phyloP scores from a whole-genome alignment of 1,140 invertebrate species.

The Mya arenaria region DNA sequence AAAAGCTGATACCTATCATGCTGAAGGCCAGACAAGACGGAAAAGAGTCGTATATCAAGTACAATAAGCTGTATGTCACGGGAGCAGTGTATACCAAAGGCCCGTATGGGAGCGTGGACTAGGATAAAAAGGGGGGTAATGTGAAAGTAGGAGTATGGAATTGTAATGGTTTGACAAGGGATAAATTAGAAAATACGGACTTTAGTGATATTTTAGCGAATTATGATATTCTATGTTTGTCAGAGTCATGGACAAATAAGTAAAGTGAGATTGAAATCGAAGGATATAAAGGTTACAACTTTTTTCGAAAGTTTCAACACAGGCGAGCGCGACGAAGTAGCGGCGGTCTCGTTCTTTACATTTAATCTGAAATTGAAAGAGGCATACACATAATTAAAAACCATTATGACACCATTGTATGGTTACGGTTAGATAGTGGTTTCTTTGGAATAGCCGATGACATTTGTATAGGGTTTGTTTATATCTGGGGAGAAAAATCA shows the following conservation, averaged over 20 bases:
- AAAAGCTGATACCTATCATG: neutral
- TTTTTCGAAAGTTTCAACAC: neutral
- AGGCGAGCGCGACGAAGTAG: neutral
- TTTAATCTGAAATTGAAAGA: neutral
- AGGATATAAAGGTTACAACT: neutral
- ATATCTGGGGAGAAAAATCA: neutral
- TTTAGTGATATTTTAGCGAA: neutral
- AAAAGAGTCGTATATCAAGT: neutral
- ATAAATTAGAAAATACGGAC: neutral
- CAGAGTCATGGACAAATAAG: conserved; percentile 10
- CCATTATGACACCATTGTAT: neutral
- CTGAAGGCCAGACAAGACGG: conserved; percentile 1
- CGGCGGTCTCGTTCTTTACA: neutral
- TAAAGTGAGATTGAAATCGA: neutral
- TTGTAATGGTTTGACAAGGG: conserved; percentile 7
- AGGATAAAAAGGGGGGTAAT: neutral
- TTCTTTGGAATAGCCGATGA: neutral
- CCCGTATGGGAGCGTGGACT: neutral
- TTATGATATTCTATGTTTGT: neutral
- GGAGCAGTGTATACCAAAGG: neutral
- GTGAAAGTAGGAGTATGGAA: neutral
- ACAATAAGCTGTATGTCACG: neutral
- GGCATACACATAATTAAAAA: neutral
- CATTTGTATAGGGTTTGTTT: neutral
- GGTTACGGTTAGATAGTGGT: neutral